Base-by-base conservation (phyloP, 2,113 vertebrate species). In the Calyptomena viridis region DNA sequence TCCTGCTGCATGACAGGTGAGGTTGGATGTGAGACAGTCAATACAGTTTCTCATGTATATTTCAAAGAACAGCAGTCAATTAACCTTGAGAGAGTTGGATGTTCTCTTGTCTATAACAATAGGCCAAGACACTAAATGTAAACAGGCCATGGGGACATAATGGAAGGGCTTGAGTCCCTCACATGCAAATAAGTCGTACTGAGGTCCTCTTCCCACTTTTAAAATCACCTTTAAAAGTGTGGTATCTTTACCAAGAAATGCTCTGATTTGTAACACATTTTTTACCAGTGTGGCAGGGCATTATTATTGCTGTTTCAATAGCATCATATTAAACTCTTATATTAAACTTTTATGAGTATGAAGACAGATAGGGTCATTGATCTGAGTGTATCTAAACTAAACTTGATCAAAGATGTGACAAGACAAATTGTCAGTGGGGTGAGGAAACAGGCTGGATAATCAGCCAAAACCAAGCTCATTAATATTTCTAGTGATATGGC, bases 1-100 rank as follows among this genome's bases (percentile, higher is more conserved):
- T 93, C 76, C 71, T 94, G 75, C 69, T 66, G 64, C 31, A 6
- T 97, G 97, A 96, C 95, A 97, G 96, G 96, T 96, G 95, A 95
- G 96, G 95, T 97, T 89, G 77, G 93, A 85, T 95, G 73, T 53
- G 84, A 94, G 80, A 67, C 19, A 94, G 96, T 97, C 96, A 95
- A 97, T 97, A 96, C 94, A 95, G 74, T 93, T 90, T 91, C 95
- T 97, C 96, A 96, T 96, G 95, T 96, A 94, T 97, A 94, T 97
- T 97, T 97, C 91, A 97, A 96, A 97, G 94, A 97, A 93, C 92
- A 94, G 94, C 91, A 96, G 96, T 97, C 97, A 97, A 96, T 97
- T 97, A 97, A 97, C 97, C 96, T 97, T 96, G 96, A 93, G 87
- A 94, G 90, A 96, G 96, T 81, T 96, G 96, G 93, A 87, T 17